Conservation (phyloP, 2,888 invertebrate genomes). For the Autographa pulchrina region DNA sequence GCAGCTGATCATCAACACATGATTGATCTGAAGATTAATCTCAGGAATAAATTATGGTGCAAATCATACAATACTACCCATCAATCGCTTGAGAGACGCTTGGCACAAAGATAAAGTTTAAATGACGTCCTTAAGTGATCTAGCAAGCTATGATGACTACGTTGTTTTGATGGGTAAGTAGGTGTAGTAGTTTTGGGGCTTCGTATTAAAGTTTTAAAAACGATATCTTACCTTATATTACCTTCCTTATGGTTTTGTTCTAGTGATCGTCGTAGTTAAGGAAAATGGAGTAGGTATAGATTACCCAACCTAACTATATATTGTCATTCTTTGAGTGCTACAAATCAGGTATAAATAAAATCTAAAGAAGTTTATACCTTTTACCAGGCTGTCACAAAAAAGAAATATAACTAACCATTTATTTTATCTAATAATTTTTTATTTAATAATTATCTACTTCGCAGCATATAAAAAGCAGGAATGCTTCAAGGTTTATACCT, state of each 20-base stretch:
- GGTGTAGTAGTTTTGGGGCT: not conserved
- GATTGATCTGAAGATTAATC: not conserved
- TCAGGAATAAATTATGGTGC: not conserved
- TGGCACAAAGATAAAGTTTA: not conserved
- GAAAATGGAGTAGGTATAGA: no score
- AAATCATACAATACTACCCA: not conserved
- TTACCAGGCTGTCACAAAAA: not conserved
- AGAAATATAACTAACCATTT: not conserved
- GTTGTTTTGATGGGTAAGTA: not conserved
- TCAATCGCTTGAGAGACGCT: not conserved
- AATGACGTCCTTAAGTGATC: not conserved
- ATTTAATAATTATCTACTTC: no score
- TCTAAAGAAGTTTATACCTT: not conserved
- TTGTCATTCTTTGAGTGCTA: no score
- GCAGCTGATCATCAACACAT: no score
- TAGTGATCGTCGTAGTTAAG: no score
- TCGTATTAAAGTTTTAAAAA: no score
- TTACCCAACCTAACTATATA: no score
- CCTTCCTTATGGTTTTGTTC: no score
- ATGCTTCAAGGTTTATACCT: no score
- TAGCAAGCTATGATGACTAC: not conserved
- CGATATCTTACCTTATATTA: no score
- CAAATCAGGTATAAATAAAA: not conserved
- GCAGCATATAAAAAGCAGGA: no score
- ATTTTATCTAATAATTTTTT: not conserved